Conservation (phyloP, 2,888 invertebrate species). For the Hirtodrosophila alboralis region DNA sequence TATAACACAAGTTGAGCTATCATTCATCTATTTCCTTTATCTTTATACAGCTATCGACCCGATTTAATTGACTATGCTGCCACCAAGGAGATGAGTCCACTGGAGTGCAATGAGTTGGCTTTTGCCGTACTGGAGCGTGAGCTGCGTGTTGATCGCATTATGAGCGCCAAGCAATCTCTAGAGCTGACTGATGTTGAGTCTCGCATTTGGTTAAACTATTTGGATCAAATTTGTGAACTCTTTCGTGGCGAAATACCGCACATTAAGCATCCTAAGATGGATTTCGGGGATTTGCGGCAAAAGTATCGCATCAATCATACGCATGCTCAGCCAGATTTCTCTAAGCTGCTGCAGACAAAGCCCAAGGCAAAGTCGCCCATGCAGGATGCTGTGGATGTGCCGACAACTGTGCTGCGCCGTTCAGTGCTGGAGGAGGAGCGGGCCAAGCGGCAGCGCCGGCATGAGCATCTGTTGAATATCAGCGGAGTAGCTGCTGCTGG, state of each 20-base stretch:
- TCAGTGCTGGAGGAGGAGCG: conserved; percentile 83
- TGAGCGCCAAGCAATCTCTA: conserved; percentile 90
- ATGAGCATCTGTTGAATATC: conserved; percentile 73
- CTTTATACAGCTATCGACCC: conserved; percentile 91
- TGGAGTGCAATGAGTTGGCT: conserved; percentile 91
- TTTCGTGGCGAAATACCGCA: conserved; percentile 96
- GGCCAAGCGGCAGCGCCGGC: conserved; percentile 82
- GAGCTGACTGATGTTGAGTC: conserved; percentile 81
- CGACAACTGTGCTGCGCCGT: conserved; percentile 77
- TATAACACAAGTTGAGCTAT: neutral
- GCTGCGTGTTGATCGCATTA: conserved; percentile 89
- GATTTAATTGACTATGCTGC: conserved; percentile 92
- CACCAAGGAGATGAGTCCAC: conserved; percentile 87
- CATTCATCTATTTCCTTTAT: neutral
- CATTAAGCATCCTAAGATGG: conserved; percentile 89
- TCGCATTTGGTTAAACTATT: conserved; percentile 88
- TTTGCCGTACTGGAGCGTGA: conserved; percentile 94
- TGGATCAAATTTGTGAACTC: conserved; percentile 94
- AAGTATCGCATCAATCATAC: conserved; percentile 80
- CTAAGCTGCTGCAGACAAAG: conserved; percentile 81
- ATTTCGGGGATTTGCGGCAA: conserved; percentile 84
- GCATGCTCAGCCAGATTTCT: conserved; percentile 82
- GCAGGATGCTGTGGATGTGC: conserved; percentile 82
- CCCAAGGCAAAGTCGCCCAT: conserved; percentile 82
- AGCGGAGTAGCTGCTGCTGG: conserved; percentile 40